Evolutionary conservation across 2,113 vertebrate genomes (phyloP), one percentile per base, ranked within the genome.

Genomic region (Oreotrochilus melanogaster): DNA sequence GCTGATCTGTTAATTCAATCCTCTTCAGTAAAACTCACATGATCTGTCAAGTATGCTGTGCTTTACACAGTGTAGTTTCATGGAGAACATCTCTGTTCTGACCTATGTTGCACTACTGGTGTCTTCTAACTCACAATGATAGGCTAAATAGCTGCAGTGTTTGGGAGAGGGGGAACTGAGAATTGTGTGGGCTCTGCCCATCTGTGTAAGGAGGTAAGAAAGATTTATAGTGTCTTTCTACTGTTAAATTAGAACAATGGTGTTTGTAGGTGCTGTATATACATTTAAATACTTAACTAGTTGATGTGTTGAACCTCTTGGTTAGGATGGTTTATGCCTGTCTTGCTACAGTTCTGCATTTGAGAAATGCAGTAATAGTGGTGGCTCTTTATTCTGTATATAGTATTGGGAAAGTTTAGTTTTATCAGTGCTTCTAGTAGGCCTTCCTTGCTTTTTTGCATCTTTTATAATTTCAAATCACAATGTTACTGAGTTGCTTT

Each of bases 401-500:
- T 42, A 61, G 21, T 48, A 54, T 0, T 28, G 23, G 35, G 35
- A 61, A 58, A 27, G 15, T 14, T 16, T 42, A 25, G 5, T 70
- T 92, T 62, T 60, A 33, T 72, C 62, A 25, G 61, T 91, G 61
- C 45, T 85, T 61, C 57, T 42, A 7, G 12, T 14, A 45, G 62
- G 37, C 35, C 31, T 78, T 89, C 76, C 45, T 54, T 7, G 35
- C 72, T 71, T 33, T 75, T 65, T 42, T 67, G 31, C 64, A 84
- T 61, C 57, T 78, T 48, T 74, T 54, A 21, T 53, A 5, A 22
- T 51, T 84, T 89, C 19, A 25, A 58, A 10, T 91, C 71, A n/a
- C 78, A 78, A 8, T 88, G 93, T 92, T 73, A 37, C 87, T 70
- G 81, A 91, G 50, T 89, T 95, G 92, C 89, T 91, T 95, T 93